These are phyloP conservation scores for Rafetus swinhoei DNA, from an alignment of 2,113 vertebrate genomes.

Conservation along the genomic window DNA sequence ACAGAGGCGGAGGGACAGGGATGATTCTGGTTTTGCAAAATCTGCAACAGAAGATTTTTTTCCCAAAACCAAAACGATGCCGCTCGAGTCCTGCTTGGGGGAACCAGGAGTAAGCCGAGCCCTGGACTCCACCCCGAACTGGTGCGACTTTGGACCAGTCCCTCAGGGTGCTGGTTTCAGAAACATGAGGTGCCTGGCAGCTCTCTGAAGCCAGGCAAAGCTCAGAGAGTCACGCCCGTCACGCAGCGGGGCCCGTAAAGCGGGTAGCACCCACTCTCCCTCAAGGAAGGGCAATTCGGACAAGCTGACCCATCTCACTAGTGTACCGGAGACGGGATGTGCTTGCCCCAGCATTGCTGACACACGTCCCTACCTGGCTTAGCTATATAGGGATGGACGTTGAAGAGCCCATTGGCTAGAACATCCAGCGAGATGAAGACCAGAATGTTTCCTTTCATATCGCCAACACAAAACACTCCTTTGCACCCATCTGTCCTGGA, in stretches of 20 bases:
- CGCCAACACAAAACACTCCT: constrained; percentile 72
- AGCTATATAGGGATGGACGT: constrained; percentile 17
- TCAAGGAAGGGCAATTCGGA: background rate
- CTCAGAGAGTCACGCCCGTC: background rate
- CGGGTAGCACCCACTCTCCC: background rate
- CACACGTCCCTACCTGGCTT: background rate
- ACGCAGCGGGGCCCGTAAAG: background rate
- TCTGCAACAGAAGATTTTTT: background rate
- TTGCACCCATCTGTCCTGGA: constrained; percentile 68
- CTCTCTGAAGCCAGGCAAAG: background rate
- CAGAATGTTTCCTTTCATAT: constrained; percentile 64
- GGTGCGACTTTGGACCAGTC: background rate
- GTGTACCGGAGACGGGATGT: background rate
- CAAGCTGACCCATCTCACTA: background rate
- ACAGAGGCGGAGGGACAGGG: background rate
- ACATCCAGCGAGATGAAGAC: constrained; percentile 66
- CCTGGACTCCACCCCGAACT: background rate
- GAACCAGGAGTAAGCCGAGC: background rate
- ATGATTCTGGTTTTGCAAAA: background rate
- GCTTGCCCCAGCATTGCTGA: background rate
- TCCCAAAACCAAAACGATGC: background rate
- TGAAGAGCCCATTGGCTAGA: constrained; percentile 67
- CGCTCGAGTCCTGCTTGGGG: background rate
- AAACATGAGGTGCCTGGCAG: fast-evolving
- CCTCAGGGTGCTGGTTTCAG: background rate